Percentiles rank a stretch among this genome's conserved stretches.
These are phyloP conservation scores for Pachycephus smyrnensis DNA, from an alignment of 2,888 invertebrate species.

Conservation along the genomic window DNA sequence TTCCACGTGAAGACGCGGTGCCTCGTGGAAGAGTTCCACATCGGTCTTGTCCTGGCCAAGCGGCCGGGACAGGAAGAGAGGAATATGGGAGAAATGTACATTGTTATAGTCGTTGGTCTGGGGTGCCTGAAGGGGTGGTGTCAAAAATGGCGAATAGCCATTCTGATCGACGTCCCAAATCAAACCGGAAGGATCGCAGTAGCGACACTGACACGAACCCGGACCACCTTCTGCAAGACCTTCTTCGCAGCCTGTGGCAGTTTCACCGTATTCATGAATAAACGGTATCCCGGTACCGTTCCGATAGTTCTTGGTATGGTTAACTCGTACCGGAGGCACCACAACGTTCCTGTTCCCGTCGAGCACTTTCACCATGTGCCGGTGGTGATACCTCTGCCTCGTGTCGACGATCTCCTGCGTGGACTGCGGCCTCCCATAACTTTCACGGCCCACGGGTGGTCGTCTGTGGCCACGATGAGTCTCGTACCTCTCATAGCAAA, in stretches of 20 bases:
- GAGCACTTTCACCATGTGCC: conserved; percentile 70
- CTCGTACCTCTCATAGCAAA: conserved; percentile 59
- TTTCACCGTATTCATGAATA: conserved; percentile 36
- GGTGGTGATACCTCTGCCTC: conserved; percentile 65
- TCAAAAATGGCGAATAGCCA: conserved; percentile 70
- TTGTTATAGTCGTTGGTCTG: conserved; percentile 37
- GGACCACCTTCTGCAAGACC: conserved; percentile 16
- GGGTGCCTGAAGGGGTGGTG: conserved; percentile 55
- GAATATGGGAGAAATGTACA: conserved; percentile 13
- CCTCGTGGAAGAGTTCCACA: conserved; percentile 61
- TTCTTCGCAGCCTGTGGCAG: conserved; percentile 45
- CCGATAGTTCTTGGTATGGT: conserved; percentile 6
- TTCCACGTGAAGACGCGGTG: conserved; percentile 70
- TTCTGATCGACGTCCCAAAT: conserved; percentile 80
- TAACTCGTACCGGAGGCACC: conserved; percentile 7
- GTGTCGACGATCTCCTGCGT: conserved; percentile 70
- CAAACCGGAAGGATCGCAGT: conserved; percentile 80
- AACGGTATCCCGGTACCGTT: conserved; percentile 28
- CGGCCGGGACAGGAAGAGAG: conserved; percentile 38
- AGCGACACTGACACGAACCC: conserved; percentile 76
- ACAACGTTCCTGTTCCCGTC: conserved; percentile 64
- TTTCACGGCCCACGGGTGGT: conserved; percentile 51
- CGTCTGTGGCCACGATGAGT: conserved; percentile 44
- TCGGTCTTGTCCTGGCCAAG: conserved; percentile 30
- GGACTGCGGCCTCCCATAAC: conserved; percentile 54